Base-by-base conservation (phyloP, 2,113 vertebrate species). In the Sapayoa aenigma region DNA sequence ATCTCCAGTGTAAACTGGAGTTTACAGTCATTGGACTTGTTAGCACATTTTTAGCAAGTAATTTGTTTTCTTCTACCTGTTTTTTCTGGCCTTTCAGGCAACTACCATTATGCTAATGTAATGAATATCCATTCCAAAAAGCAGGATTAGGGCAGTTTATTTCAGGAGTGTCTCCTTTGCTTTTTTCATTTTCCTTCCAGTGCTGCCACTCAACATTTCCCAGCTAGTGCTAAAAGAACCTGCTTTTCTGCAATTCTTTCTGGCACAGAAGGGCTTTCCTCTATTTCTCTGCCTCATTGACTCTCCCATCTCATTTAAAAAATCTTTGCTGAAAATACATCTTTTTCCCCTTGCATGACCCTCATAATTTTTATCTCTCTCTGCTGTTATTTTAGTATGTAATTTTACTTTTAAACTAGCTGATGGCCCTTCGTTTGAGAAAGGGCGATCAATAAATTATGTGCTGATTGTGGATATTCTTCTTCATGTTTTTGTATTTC, bases 301-400 rank as follows among this genome's bases (percentile, higher is more conserved):
- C 94, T 94, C 84, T 80, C 86, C 74, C 74, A 94, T 91, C 94
- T 96, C 84, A 94, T 96, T 96, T 97, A 86, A 91, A 44, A 96
- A 93, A 92, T 94, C 95, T 96, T 94, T 96, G 95, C 96, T 95
- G 95, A 95, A 96, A 94, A 95, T 95, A 95, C 92, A 96, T 94
- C 84, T 96, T 96, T 94, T 96, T 92, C 87, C 78, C 93, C 92
- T 96, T 95, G 84, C 63, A 9, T 96, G 94, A 96, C 95, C 92
- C 92, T 94, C 89, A 67, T 94, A 95, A 94, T 96, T 96, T 96
- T 94, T 93, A 16, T 89, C 66, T 96, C 89, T 89, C 85, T 94
- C 80, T 92, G 83, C 83, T 96, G 95, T 96, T 96, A 95, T 96
- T 96, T 96, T 89, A 93, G 80, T 84, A 39, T 1, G 69, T 95